Conservation (phyloP, 2,113 vertebrate species). For the Misgurnus mizolepis region DNA sequence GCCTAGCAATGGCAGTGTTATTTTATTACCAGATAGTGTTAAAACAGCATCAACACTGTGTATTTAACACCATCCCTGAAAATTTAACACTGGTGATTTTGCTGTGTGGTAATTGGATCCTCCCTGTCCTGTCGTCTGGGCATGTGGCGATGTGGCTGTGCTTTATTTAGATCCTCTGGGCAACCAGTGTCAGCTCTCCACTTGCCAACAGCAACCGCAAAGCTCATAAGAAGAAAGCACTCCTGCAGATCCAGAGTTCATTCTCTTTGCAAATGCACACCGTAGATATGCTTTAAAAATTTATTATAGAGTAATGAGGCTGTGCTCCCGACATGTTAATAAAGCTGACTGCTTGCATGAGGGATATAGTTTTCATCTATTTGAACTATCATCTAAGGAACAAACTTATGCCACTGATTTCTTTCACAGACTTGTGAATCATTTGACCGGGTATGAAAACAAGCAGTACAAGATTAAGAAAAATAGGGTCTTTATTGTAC, state of each 20-base stretch:
- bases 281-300: background rate
- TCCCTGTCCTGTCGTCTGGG: slow-evolving; percentile 35
- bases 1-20: too few relatives aligned
- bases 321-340: slow-evolving; percentile 22
- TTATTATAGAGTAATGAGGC: slow-evolving; percentile 19
- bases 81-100: too few relatives aligned
- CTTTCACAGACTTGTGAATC: background rate
- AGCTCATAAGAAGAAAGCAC: slow-evolving; percentile 16
- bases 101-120: slow-evolving; percentile 45
- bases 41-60: too few relatives aligned
- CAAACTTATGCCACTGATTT: background rate
- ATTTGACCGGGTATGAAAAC: background rate
- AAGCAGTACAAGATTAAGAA: slow-evolving; percentile 28
- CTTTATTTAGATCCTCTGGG: slow-evolving; percentile 45
- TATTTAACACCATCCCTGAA: too few relatives aligned
- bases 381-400: background rate
- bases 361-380: background rate
- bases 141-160: slow-evolving; percentile 37
- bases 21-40: too few relatives aligned
- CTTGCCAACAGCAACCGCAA: slow-evolving; percentile 18
- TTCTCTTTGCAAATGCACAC: background rate
- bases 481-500: slow-evolving; percentile 49
- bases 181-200: slow-evolving; percentile 29
- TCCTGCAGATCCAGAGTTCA: slow-evolving; percentile 1
- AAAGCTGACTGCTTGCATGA: background rate